Evolutionary conservation across 2,888 invertebrate genomes (phyloP), one percentile per base, ranked within the genome.

Genomic region (Cancer borealis): DNA sequence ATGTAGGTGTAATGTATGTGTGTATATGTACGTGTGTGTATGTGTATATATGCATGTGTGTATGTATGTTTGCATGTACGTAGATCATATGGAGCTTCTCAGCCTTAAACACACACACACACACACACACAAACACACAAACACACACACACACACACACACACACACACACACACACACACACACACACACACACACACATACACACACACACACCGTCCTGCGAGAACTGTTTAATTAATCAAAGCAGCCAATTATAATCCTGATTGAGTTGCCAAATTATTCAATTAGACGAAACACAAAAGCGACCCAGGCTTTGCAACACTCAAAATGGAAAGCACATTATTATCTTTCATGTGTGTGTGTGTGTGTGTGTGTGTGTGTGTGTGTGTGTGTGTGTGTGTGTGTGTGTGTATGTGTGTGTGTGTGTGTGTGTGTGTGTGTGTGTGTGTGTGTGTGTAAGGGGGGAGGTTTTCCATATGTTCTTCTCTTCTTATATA

Each of bases 131-230:
- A 79, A 1, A 79, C 60, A 79, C 79, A 79, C 79, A 79, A 26
- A 79, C 79, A 79, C 30, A 30, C 30, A 79, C 30, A 79, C 30
- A 79, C 30, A 30, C 30, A 79, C 79, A 79, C 30, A 79, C 79
- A 79, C 79, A 79, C 79, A 79, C 79, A 79, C 79, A 79, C 79
- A 79, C 79, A 79, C 79, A 79, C 79, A 79, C 79, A 79, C 79
- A 79, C 79, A 79, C 79, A 79, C 79, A 79, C 79, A 79, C 79
- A 79, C 79, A 79, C 79, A 79, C 79, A 79, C 79, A 79, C 79
- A 79, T 30, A 79, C 79, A 79, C 79, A 79, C 79, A 79, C 30
- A 30, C n/a, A 30, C 79, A 79, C 66, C 12, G 21, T 30, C 6
- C n/a, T 73, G 26, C 3, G 26, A 73, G n/a, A 73, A 73, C 26